These are phyloP conservation scores for Magallana gigas DNA, from an alignment of 1,140 invertebrate species.

Conservation along the genomic window DNA sequence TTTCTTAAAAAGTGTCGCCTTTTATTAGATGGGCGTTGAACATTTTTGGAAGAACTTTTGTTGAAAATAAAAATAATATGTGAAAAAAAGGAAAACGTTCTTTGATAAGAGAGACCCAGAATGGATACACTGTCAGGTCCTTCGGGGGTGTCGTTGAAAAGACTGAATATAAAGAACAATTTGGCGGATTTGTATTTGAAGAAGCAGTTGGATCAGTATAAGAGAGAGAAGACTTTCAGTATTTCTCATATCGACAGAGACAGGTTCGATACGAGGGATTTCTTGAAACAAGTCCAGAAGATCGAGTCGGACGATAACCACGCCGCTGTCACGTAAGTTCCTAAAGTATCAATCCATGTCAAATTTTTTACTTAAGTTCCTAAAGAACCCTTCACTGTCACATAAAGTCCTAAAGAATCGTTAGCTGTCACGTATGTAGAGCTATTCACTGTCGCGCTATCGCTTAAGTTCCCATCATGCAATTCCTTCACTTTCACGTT, in stretches of 20 bases:
- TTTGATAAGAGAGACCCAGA: not conserved
- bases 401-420: too few species aligned
- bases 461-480: too few species aligned
- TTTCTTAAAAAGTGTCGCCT: too few species aligned
- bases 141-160: conserved; percentile 55
- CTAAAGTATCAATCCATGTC: too few species aligned
- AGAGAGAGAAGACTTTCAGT: conserved; percentile 60
- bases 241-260: conserved; percentile 62
- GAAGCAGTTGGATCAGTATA: conserved; percentile 58
- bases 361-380: too few species aligned
- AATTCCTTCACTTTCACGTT: too few species aligned
- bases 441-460: too few species aligned
- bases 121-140: conserved; percentile 46
- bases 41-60: too few species aligned
- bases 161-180: conserved; percentile 65
- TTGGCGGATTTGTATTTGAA: conserved; percentile 59
- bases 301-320: conserved; percentile 62
- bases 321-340: conserved; percentile 51
- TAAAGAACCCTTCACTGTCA: too few species aligned
- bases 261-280: conserved; percentile 57
- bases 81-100: not conserved
- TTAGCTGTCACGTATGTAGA: too few species aligned
- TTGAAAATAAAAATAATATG: not conserved
- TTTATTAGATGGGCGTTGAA: too few species aligned
- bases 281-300: conserved; percentile 56